phyloP scores from a whole-genome alignment of 2,888 invertebrate species.

The Apamea anceps region DNA sequence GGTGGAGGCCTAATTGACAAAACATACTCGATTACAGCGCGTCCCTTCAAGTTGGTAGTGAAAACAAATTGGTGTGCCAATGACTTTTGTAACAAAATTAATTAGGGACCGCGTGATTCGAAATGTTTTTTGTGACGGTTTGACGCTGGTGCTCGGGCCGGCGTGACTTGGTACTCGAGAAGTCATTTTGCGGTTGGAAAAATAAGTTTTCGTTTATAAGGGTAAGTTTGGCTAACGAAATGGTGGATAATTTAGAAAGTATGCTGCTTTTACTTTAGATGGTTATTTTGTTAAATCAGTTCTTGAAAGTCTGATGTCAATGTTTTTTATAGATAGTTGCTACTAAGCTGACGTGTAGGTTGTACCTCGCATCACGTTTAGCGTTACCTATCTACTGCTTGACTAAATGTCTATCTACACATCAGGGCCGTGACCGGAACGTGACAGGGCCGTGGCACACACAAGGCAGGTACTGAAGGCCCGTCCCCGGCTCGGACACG shows the following conservation, averaged over 20 bases:
- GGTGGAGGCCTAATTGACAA: slow-evolving; percentile 85
- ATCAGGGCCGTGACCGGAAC: neutral
- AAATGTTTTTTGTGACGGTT: slow-evolving; percentile 54
- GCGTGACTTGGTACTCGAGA: slow-evolving; percentile 26
- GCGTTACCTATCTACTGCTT: neutral
- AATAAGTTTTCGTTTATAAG: slow-evolving; percentile 35
- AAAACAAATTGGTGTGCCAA: slow-evolving; percentile 73
- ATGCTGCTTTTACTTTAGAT: neutral
- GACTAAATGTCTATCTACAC: neutral
- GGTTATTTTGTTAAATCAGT: neutral
- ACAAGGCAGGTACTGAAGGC: neutral
- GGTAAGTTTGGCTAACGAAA: neutral
- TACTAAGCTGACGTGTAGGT: neutral
- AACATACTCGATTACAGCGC: slow-evolving; percentile 81
- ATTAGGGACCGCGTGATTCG: slow-evolving; percentile 64
- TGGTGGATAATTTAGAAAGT: neutral
- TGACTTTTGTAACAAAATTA: slow-evolving; percentile 73
- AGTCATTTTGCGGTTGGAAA: slow-evolving; percentile 40
- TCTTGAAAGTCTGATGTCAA: too few relatives aligned
- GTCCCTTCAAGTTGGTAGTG: slow-evolving; percentile 68
- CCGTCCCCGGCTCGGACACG: neutral
- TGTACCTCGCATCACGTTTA: neutral
- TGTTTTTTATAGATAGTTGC: rapidly evolving
- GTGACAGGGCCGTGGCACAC: neutral
- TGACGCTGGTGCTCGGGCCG: slow-evolving; percentile 6